Evolutionary conservation across 2,888 invertebrate species (phyloP).

Genomic region (Drosophila algonquin): DNA sequence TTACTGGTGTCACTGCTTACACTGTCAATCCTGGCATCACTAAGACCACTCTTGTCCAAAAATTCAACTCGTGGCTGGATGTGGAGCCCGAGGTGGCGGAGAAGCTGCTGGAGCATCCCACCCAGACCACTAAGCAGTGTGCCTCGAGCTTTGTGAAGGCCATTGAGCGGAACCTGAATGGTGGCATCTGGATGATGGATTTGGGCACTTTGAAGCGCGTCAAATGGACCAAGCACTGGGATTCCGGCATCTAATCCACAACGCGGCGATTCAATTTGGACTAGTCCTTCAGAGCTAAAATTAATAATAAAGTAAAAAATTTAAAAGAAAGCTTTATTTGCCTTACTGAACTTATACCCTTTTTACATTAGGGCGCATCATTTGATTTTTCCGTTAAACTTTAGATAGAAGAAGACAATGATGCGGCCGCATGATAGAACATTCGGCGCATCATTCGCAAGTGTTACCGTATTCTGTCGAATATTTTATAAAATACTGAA

Average conservation of each 20-base stretch:
- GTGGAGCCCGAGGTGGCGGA: constrained; percentile 60
- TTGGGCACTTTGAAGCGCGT: constrained; percentile 68
- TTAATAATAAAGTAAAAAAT: too few species aligned
- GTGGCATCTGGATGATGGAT: constrained; percentile 81
- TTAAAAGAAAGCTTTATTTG: too few species aligned
- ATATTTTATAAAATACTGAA: too few species aligned
- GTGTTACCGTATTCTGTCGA: too few species aligned
- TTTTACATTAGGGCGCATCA: too few species aligned
- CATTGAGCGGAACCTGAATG: constrained; percentile 78
- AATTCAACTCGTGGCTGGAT: constrained; percentile 69
- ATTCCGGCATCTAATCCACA: constrained; percentile 57
- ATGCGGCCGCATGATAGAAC: too few species aligned
- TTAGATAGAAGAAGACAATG: too few species aligned
- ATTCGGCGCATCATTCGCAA: too few species aligned
- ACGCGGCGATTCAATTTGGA: too few species aligned
- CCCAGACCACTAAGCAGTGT: constrained; percentile 65
- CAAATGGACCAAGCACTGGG: constrained; percentile 73
- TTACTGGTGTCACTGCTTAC: constrained; percentile 70
- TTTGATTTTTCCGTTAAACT: too few species aligned
- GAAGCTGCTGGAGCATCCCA: constrained; percentile 46
- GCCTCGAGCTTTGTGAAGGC: constrained; percentile 78
- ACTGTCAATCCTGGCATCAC: constrained; percentile 73
- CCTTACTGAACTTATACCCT: too few species aligned
- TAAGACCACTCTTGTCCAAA: constrained; percentile 59
- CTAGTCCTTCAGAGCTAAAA: too few species aligned